Base-by-base conservation (phyloP, 2,888 invertebrate genomes). In the Baccha elongata region DNA sequence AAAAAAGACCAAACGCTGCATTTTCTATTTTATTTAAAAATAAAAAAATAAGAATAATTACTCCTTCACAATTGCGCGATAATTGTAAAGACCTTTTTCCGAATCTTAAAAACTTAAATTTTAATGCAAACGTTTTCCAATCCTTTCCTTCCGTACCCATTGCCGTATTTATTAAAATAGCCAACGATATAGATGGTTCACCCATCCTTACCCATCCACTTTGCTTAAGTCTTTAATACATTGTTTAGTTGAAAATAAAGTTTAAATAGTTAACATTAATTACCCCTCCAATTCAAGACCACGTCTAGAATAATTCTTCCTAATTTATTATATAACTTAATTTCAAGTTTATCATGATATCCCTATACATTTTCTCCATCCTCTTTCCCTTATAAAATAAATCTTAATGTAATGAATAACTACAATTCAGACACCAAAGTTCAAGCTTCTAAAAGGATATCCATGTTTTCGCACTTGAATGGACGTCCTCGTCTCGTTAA, bases 371-470 rank as follows among this genome's bases (percentile, higher is more conserved):
- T 21, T 4, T 11, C 55, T 55, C 32, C 10, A n/a, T 15, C 55
- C 44, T 26, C 11, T 13, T 11, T 7, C 1, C 21, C 21, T 44
- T 13, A n/a, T 5, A 29, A 46, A 50, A 83, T 78, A 78, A 83
- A 78, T 83, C 83, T 64, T 55, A 73, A 67, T 72, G 44, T 60
- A 60, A n/a, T n/a, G n/a, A 65, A 72, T 72, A 78, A 83, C 73
- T 73, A 65, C 72, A 68, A 64, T 64, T 53, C 68, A 72, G 67
- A 42, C 71, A 78, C 37, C 78, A 52, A 35, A 68, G 64, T 73
- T 78, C 35, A 58, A 68, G 73, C 68, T 64, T 62, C 68, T 83
- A 78, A 83, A 83, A 83, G 83, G 83, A 58, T 78, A 78, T 72
- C 58, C 83, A 83, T 83, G 83, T 83, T 83, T 78, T 37, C 40